Conservation (phyloP, 2,113 vertebrate species). For the Paracanthobrama guichenoti region DNA sequence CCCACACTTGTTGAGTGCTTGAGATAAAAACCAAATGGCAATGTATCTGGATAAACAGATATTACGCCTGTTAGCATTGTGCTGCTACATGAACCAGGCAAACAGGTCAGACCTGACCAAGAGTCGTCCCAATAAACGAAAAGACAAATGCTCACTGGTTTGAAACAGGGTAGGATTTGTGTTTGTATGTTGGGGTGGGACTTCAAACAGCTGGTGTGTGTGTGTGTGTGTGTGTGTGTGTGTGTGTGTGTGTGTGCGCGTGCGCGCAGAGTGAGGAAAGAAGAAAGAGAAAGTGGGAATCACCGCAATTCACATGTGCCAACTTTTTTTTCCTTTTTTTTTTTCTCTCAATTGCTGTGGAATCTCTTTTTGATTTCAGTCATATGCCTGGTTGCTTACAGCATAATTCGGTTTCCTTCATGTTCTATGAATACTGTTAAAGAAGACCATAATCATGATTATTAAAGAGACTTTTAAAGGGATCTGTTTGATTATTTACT, state of each 20-base stretch:
- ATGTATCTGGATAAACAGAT: not conserved
- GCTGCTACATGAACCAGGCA: not conserved
- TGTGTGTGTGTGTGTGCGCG: not conserved
- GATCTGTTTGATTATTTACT: not conserved
- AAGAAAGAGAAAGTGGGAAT: not conserved
- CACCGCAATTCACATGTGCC: not conserved
- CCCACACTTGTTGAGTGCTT: constrained; percentile 38
- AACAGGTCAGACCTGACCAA: not conserved
- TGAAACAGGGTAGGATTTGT: constrained; percentile 12
- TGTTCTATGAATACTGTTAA: not conserved
- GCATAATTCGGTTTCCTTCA: not conserved
- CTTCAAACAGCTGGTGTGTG: not conserved
- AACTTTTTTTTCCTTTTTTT: not conserved
- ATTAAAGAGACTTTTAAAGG: not conserved
- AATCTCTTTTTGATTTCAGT: constrained; percentile 42
- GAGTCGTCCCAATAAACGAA: not conserved
- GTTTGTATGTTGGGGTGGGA: not conserved
- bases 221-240: not conserved
- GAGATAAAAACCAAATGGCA: constrained; percentile 12
- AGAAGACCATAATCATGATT: not conserved
- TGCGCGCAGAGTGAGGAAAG: not conserved
- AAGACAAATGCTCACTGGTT: constrained; percentile 23
- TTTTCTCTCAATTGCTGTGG: not conserved
- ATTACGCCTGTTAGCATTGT: not conserved
- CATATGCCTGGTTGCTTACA: not conserved